phyloP scores from a whole-genome alignment of 2,888 invertebrate species.

The Apamea crenata region DNA sequence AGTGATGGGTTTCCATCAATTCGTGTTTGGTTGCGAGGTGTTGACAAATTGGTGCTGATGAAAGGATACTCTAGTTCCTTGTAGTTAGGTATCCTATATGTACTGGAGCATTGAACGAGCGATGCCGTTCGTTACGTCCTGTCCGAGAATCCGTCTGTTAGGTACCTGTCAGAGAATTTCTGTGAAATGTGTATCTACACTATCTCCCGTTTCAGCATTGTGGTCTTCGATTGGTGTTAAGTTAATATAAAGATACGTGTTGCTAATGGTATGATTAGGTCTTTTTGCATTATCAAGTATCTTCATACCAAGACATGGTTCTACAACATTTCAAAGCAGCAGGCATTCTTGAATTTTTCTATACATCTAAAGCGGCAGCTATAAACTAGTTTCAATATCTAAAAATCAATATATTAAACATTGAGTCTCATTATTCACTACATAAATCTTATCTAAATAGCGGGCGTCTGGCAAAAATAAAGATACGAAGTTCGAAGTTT shows the following conservation, averaged over 20 bases:
- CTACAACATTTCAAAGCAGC: background rate
- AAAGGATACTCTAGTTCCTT: no score
- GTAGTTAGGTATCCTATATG: background rate
- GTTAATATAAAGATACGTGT: background rate
- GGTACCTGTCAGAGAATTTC: background rate
- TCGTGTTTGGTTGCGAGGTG: background rate
- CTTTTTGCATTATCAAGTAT: background rate
- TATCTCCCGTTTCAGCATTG: no score
- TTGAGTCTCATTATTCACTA: conserved; percentile 39
- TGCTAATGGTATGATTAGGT: background rate
- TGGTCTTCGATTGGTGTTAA: background rate
- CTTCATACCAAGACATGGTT: background rate
- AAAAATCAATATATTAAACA: conserved; percentile 31
- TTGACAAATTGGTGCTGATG: conserved; percentile 5
- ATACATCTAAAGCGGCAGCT: background rate
- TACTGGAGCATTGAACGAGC: background rate
- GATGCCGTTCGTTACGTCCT: background rate
- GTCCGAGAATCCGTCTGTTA: no score
- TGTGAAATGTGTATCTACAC: background rate
- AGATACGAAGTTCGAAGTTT: conserved; percentile 43
- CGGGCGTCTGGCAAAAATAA: conserved; percentile 61
- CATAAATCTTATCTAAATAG: conserved; percentile 57
- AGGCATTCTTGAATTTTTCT: background rate
- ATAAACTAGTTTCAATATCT: conserved; percentile 11
- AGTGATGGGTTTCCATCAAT: background rate